These are phyloP conservation scores for Chaunax sp. DNA, from an alignment of 2,797 vertebrate species.

Conservation along the genomic window DNA sequence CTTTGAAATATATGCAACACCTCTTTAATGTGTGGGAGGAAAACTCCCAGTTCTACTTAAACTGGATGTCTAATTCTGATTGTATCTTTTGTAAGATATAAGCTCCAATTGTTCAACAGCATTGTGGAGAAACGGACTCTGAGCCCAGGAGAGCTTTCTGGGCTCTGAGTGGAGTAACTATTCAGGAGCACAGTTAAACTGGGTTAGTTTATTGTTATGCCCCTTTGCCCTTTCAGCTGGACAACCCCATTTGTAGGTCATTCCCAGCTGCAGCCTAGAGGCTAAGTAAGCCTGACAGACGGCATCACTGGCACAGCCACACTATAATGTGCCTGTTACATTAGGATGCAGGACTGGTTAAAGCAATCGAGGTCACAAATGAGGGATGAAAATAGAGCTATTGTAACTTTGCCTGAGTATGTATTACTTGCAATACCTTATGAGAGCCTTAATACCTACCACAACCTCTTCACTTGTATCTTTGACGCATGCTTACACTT, in stretches of 20 bases:
- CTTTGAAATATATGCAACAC: neutral
- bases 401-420: neutral
- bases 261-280: slow-evolving; percentile 49
- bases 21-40: neutral
- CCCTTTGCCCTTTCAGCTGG: slow-evolving; percentile 38
- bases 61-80: too few species aligned
- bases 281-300: slow-evolving; percentile 42
- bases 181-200: slow-evolving; percentile 29
- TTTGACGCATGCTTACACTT: slow-evolving; percentile 68
- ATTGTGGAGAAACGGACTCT: neutral
- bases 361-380: neutral
- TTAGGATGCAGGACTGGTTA: neutral
- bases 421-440: neutral
- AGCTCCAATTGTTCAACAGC: neutral
- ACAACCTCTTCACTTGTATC: slow-evolving; percentile 11
- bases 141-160: neutral
- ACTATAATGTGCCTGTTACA: neutral
- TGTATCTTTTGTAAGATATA: neutral
- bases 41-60: neutral
- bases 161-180: slow-evolving; percentile 23
- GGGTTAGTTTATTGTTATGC: slow-evolving; percentile 45
- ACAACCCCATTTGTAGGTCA: slow-evolving; percentile 62
- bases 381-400: neutral
- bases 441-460: slow-evolving; percentile 1
- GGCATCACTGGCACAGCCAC: slow-evolving; percentile 14